Conservation (phyloP, 2,797 vertebrate genomes). For the Choloepus didactylus region DNA sequence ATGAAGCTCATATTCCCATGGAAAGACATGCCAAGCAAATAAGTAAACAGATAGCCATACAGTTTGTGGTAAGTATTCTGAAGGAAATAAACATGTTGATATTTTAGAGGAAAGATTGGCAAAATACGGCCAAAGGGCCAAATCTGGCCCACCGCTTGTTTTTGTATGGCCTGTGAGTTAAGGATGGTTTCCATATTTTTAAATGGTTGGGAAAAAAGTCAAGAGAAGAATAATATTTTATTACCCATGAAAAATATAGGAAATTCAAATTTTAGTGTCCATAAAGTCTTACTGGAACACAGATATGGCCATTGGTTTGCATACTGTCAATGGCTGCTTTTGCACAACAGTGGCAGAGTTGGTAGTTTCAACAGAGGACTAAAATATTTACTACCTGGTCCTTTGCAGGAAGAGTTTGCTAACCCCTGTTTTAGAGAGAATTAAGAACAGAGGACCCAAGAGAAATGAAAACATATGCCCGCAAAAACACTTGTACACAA, state of each 20-base stretch:
- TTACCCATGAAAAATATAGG: too few species aligned
- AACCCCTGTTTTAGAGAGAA: too few species aligned
- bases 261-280: too few species aligned
- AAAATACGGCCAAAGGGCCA: not conserved
- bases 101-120: not conserved
- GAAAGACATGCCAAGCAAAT: not conserved
- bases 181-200: too few species aligned
- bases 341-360: not conserved
- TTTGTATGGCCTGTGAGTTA: too few species aligned
- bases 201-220: too few species aligned
- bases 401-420: too few species aligned
- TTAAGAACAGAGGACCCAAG: not conserved
- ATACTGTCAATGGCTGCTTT: not conserved
- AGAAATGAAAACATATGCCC: conserved; percentile 1
- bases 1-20: not conserved
- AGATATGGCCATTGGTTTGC: not conserved
- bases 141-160: not conserved
- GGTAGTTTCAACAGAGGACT: too few species aligned
- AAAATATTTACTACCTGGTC: too few species aligned
- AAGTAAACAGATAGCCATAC: not conserved
- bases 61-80: not conserved
- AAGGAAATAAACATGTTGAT: not conserved
- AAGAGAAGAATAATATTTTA: too few species aligned
- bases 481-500: not conserved
- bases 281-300: not conserved